Percentiles rank a stretch among this genome's conserved stretches.
Conservation (phyloP, 2,797 vertebrate genomes). For the Anolis apletophallus region DNA sequence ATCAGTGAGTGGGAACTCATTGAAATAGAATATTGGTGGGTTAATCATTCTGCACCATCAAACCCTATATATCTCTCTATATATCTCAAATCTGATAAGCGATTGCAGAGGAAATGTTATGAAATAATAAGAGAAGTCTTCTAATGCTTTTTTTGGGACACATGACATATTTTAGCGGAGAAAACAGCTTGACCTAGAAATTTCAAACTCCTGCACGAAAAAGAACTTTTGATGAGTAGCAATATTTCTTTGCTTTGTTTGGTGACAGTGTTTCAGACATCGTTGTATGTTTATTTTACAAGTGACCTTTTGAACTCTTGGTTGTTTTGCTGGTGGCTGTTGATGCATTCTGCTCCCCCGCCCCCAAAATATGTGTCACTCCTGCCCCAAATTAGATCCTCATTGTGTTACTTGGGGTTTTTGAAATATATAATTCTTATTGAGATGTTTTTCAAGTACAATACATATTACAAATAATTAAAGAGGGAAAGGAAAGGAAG, state of each 20-base stretch:
- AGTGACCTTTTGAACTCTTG: neutral
- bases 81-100: neutral
- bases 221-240: neutral
- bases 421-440: no score
- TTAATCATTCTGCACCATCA: neutral
- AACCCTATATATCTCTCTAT: no score
- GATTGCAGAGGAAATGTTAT: neutral
- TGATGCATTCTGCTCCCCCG: neutral
- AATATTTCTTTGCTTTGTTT: neutral
- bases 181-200: neutral
- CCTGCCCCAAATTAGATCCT: no score
- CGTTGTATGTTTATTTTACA: neutral
- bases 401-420: no score
- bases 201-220: neutral
- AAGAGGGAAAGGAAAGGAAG: no score
- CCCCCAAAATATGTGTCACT: no score
- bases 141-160: neutral
- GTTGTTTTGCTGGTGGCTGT: neutral
- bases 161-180: neutral
- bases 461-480: no score
- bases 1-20: neutral
- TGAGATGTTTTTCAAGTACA: no score
- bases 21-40: neutral
- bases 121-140: neutral
- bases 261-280: neutral